Conservation (phyloP, 2,113 vertebrate genomes). For the Elephas maximus region DNA sequence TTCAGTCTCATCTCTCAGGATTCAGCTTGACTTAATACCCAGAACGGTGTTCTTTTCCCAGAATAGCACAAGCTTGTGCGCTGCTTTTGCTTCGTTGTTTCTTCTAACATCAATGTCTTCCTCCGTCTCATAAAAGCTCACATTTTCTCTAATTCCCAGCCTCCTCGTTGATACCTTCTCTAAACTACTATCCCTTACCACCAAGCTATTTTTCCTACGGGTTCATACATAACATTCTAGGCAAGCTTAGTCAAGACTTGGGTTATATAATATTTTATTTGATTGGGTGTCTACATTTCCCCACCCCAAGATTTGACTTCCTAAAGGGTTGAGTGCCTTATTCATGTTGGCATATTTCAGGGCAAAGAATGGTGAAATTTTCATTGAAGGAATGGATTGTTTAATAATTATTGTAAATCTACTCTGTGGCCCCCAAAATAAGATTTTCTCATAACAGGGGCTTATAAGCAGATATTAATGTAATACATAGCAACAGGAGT, state of each 20-base stretch:
- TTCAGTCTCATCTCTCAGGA: not conserved
- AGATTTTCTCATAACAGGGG: not conserved
- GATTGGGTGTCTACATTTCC: not conserved
- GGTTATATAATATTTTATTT: not conserved
- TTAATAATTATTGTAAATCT: not conserved
- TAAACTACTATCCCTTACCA: not conserved
- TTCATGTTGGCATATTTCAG: not conserved
- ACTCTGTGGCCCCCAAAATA: not conserved
- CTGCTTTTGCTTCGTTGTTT: not conserved
- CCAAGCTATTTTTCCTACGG: not conserved
- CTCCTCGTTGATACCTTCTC: not conserved
- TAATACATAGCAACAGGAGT: constrained; percentile 7
- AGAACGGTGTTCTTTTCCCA: not conserved
- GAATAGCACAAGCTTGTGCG: not conserved
- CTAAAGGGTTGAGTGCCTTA: not conserved
- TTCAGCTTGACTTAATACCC: not conserved
- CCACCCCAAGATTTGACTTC: not conserved
- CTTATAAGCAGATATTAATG: not conserved
- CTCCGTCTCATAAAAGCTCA: not conserved
- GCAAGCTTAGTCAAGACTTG: not conserved
- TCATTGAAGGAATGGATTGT: not conserved
- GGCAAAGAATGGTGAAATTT: not conserved
- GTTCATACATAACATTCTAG: not conserved
- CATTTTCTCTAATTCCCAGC: not conserved
- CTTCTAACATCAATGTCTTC: not conserved